phyloP scores from a whole-genome alignment of 1,140 invertebrate genomes.

The Holcopasites calliopsidis region DNA sequence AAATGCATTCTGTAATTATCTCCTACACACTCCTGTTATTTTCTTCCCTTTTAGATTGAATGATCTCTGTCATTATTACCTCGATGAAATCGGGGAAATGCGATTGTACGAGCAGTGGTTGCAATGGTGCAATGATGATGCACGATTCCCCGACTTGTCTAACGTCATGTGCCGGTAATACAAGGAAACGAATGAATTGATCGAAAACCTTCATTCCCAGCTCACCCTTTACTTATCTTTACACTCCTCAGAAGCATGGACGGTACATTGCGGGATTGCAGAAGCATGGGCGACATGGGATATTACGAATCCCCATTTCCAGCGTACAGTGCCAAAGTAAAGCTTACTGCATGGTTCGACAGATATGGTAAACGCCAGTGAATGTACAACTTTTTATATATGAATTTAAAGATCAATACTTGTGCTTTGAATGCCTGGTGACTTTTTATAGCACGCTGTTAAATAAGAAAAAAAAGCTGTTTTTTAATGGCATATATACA shows the following conservation, averaged over 20 bases:
- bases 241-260: slow-evolving; percentile 38
- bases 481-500: no score
- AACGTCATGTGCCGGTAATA: slow-evolving; percentile 65
- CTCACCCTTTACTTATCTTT: neutral
- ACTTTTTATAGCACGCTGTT: no score
- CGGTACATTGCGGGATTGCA: slow-evolving; percentile 64
- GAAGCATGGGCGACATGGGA: slow-evolving; percentile 43
- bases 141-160: slow-evolving; percentile 37
- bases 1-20: neutral
- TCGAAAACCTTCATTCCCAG: neutral
- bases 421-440: no score
- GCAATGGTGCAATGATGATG: slow-evolving; percentile 54
- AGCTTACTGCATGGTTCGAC: neutral
- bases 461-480: no score
- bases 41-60: slow-evolving; percentile 51
- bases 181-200: neutral
- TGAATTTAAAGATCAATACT: neutral
- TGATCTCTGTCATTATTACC: slow-evolving; percentile 66
- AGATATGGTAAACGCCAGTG: neutral
- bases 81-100: slow-evolving; percentile 59
- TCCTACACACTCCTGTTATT: neutral
- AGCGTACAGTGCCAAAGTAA: slow-evolving; percentile 17
- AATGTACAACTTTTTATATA: neutral
- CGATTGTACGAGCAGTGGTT: slow-evolving; percentile 68
- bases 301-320: slow-evolving; percentile 11